Evolutionary conservation across 2,113 vertebrate species (phyloP), one percentile per base, ranked within the genome.

Genomic region (Ophthalmolycus amberensis): DNA sequence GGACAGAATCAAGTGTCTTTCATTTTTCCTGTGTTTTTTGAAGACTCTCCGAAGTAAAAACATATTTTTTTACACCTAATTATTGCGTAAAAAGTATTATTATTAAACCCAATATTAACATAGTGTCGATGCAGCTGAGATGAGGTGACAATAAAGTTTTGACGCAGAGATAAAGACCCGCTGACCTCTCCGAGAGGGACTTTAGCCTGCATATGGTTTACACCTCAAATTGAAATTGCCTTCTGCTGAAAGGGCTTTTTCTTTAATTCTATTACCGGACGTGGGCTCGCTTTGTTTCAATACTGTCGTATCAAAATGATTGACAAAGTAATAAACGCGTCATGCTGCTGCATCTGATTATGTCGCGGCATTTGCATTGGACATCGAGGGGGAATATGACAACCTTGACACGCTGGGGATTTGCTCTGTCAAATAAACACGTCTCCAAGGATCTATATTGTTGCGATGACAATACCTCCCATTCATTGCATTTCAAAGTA

Each of bases 251-350:
- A 81, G 50, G 62, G 27, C 27, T 76, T 50, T 85, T 66, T 75
- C 76, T 86, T 88, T 90, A 82, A 93, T 92, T 93, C 86, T 91
- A 92, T 95, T 90, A 92, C 73, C 90, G 85, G 85, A 87, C 85
- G 83, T 77, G 73, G 72, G 60, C 63, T 63, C 66, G 86, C 89
- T 94, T 94, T 93, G 90, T 94, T 92, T 92, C 87, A 89, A 77
- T 88, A 80, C 88, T 88, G 90, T 93, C 90, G 89, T 73, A 85
- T 91, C 85, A 86, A 85, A 77, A 92, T 95, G 94, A 94, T 93
- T 94, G 94, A 94, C 93, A 94, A 93, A 91, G 93, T 93, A 93
- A 92, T 94, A 92, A 95, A 93, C 85, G 86, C 88, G 81, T 87
- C 91, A 86, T 89, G 91, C 90, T 93, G 94, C 85, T 91, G 90